Evolutionary conservation across 2,113 vertebrate species (phyloP).

Genomic region (Megatriorchis doriae): DNA sequence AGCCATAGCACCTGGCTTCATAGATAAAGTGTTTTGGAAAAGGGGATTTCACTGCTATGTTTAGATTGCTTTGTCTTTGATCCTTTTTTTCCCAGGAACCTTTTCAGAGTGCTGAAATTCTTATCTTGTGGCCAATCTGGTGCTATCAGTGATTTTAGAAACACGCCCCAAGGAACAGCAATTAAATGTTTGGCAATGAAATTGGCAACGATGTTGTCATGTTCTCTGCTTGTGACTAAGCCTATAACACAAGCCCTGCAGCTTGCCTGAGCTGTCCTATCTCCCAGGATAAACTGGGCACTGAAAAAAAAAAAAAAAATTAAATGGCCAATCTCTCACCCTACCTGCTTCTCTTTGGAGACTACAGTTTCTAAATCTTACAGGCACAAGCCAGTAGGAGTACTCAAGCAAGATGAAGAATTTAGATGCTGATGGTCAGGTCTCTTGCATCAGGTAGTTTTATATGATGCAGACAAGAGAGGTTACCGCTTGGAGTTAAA

Average conservation of each 20-base stretch:
- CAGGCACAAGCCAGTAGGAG: background rate
- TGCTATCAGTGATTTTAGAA: background rate
- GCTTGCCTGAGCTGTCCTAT: background rate
- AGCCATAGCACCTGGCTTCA: background rate
- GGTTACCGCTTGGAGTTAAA: background rate
- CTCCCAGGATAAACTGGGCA: background rate
- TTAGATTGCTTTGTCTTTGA: background rate
- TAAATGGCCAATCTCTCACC: background rate
- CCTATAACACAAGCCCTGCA: background rate
- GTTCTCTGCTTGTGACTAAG: background rate
- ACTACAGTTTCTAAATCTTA: background rate
- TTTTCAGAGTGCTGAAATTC: background rate
- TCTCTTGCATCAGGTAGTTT: background rate
- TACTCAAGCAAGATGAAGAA: background rate
- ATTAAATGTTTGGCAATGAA: background rate
- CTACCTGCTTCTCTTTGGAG: background rate
- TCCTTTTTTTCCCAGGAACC: background rate
- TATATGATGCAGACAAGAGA: background rate
- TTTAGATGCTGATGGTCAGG: background rate
- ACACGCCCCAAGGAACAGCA: background rate
- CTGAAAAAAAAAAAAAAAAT: background rate
- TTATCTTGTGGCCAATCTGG: background rate
- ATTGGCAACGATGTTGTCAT: background rate
- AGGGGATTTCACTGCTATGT: too few species aligned
- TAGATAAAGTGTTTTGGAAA: background rate